These are phyloP conservation scores for Gila orcuttii DNA, from an alignment of 2,113 vertebrate genomes.

Conservation along the genomic window DNA sequence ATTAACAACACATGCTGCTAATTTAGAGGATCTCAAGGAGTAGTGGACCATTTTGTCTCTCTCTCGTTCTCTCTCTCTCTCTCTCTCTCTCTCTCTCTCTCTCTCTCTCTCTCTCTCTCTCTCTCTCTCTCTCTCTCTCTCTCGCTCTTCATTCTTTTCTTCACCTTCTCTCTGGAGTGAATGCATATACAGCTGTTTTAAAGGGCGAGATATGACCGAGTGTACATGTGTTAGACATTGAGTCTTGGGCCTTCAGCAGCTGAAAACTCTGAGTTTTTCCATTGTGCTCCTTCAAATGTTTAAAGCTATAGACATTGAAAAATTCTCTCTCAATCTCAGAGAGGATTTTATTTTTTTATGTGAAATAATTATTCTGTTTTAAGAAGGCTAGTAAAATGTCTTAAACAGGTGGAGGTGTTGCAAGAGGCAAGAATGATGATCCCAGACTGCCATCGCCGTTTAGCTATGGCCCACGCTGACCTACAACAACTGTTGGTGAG, in stretches of 20 bases:
- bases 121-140: conserved; percentile 38
- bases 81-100: background rate
- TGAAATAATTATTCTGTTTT: conserved; percentile 48
- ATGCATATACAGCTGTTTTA: conserved; percentile 25
- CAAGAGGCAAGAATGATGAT: conserved; percentile 97
- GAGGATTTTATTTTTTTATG: background rate
- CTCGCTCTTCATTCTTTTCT: conserved; percentile 15
- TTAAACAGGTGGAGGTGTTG: conserved; percentile 86
- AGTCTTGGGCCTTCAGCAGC: too few species aligned
- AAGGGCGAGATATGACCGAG: background rate
- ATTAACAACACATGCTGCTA: conserved; percentile 73
- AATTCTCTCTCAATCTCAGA: background rate
- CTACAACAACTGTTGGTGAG: conserved; percentile 90
- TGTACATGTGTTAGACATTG: background rate
- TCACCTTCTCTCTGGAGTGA: conserved; percentile 32
- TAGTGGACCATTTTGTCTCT: conserved; percentile 62
- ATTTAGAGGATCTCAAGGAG: conserved; percentile 64
- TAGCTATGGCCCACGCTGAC: conserved; percentile 83
- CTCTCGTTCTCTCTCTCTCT: conserved; percentile 11
- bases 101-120: conserved; percentile 34
- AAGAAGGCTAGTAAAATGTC: background rate
- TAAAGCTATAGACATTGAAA: background rate
- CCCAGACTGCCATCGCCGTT: conserved; percentile 90
- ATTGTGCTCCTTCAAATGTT: background rate
- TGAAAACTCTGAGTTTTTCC: background rate